Percentiles rank a stretch among this genome's conserved stretches.
These are phyloP conservation scores for Ondatra zibethicus DNA, from an alignment of 2,113 vertebrate species.

Conservation along the genomic window DNA sequence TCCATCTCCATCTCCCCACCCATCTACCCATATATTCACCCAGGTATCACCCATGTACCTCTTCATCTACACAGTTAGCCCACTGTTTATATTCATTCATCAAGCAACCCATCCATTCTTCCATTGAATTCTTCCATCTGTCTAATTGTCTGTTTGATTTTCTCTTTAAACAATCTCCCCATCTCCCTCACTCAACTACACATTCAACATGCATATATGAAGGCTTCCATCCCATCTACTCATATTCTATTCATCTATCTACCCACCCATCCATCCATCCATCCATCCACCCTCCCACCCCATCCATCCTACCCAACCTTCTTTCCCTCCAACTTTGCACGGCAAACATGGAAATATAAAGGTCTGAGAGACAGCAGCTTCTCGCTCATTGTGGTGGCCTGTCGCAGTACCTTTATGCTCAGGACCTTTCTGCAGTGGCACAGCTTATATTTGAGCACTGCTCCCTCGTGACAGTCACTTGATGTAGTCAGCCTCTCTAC, in stretches of 20 bases:
- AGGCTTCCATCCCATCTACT: no score
- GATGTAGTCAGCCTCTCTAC: neutral
- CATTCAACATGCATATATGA: neutral
- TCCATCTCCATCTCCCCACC: no score
- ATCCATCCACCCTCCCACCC: no score
- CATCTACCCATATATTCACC: no score
- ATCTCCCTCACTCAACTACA: rapidly evolving
- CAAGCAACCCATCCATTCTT: no score
- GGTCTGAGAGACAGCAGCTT: neutral
- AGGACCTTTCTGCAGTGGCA: neutral
- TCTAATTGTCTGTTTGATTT: no score
- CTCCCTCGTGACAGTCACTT: neutral
- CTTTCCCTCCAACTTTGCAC: neutral
- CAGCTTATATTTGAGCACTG: neutral
- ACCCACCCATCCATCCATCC: no score
- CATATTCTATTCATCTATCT: no score
- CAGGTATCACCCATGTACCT: no score
- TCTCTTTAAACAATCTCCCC: rapidly evolving
- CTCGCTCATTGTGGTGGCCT: neutral
- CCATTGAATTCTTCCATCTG: rapidly evolving
- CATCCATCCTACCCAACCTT: no score
- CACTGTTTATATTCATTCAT: rapidly evolving
- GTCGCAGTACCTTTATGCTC: neutral
- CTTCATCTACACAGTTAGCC: neutral
- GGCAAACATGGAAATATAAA: neutral